Evolutionary conservation across 2,113 vertebrate species (phyloP), one percentile per base, ranked within the genome.

Genomic region (Eulacestoma nigropectus): DNA sequence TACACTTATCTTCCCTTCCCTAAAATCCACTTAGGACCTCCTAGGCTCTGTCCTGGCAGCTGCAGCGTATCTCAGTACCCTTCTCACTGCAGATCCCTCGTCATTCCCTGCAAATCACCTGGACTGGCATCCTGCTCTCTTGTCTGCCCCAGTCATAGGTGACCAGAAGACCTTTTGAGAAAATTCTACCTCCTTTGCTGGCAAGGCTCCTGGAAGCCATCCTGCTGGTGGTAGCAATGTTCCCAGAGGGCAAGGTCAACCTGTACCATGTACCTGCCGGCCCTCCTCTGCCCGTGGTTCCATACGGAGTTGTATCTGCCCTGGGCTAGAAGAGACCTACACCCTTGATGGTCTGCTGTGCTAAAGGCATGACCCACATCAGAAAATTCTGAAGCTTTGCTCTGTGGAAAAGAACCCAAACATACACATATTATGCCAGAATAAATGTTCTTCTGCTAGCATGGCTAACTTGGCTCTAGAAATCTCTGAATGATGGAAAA

Each of bases 271-370:
- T 46, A 62, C 60, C 32, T 62, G 37, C n/a, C 1, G 3, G 29
- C 22, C 29, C 27, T 85, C 17, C 29, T 74, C 59, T 74, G n/a
- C 50, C 32, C 20, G 13, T 33, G 50, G 42, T 33, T 89, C 33
- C 37, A 10, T 0, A 1, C 0, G 2, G 56, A 55, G 11, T 8
- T 44, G 25, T 35, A 52, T 21, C 7, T 19, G 11, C 18, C 59
- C 37, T n/a, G 33, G 12, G 23, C 37, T 73, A 33, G n/a, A 23
- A 50, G 35, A 39, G 10, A 37, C 18, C 18, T 25, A 1, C 35
- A 17, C 9, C 26, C n/a, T 30, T n/a, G 21, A 18, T 29, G 32
- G n/a, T 59, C 27, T 53, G 15, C 37, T 50, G 27, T 52, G 53
- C 44, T 79, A n/a, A 82, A 91, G 12, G 25, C n/a, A 64, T 6